Percentiles rank a stretch among this genome's conserved stretches.
phyloP scores from a whole-genome alignment of 2,113 vertebrate genomes.

The Phasianus colchicus region DNA sequence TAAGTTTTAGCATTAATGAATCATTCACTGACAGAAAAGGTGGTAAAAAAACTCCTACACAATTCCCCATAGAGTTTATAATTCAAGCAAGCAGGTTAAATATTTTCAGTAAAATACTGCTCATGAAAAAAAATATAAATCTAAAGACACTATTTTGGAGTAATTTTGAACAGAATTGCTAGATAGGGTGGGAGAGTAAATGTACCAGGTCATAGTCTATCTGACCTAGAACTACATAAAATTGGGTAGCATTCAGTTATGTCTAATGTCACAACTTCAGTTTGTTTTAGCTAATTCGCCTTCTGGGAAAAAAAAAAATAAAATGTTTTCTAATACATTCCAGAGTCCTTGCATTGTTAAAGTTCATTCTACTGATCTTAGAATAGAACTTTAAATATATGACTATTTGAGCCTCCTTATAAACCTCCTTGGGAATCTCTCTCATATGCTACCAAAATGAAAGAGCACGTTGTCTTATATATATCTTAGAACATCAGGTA shows the following conservation, averaged over 20 bases:
- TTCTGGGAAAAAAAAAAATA: neutral
- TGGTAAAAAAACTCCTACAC: slow-evolving; percentile 54
- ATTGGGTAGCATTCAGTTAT: slow-evolving; percentile 64
- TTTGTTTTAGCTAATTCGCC: slow-evolving; percentile 77
- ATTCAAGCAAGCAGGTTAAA: slow-evolving; percentile 14
- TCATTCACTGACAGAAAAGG: neutral
- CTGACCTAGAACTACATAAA: slow-evolving; percentile 70
- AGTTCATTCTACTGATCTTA: slow-evolving; percentile 70
- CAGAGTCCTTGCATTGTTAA: slow-evolving; percentile 63
- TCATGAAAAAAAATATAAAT: slow-evolving; percentile 29
- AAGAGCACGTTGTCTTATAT: neutral
- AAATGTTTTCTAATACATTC: slow-evolving; percentile 73
- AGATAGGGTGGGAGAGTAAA: slow-evolving; percentile 26
- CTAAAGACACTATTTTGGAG: slow-evolving; percentile 61
- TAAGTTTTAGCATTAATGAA: neutral
- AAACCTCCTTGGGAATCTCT: neutral
- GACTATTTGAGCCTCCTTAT: neutral
- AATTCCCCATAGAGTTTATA: slow-evolving; percentile 22
- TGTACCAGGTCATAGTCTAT: slow-evolving; percentile 58
- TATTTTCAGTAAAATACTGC: neutral
- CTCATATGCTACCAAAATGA: neutral
- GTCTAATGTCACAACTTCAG: slow-evolving; percentile 72
- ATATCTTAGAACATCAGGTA: neutral
- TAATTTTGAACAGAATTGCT: slow-evolving; percentile 50
- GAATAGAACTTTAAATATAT: slow-evolving; percentile 62